These are phyloP conservation scores for Mercenaria mercenaria DNA, from an alignment of 1,140 invertebrate species.

Conservation along the genomic window DNA sequence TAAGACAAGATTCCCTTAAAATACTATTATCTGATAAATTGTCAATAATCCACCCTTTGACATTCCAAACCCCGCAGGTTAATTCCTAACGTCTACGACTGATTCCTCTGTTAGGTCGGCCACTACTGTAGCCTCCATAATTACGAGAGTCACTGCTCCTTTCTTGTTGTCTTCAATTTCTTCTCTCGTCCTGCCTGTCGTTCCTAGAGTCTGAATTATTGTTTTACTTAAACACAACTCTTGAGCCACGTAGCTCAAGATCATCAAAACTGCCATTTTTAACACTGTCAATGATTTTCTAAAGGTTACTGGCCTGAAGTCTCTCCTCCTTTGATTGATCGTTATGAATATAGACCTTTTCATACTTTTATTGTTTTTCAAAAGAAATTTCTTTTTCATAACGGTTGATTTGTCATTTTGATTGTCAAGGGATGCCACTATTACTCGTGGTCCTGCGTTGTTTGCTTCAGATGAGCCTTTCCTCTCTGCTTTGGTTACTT, in stretches of 20 bases:
- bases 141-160: background rate
- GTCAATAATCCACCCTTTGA: background rate
- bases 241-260: background rate
- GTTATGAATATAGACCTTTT: background rate
- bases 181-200: background rate
- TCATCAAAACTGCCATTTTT: background rate
- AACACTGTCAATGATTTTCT: background rate
- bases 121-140: background rate
- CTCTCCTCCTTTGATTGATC: background rate
- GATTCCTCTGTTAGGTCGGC: background rate
- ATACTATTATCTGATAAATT: constrained; percentile 19
- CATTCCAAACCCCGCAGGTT: constrained; percentile 38
- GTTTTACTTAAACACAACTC: background rate
- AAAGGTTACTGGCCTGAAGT: background rate
- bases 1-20: constrained; percentile 13
- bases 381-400: background rate
- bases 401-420: background rate
- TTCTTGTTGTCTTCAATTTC: background rate
- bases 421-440: background rate
- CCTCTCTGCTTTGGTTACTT: background rate
- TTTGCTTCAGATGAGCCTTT: background rate
- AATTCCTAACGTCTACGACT: background rate
- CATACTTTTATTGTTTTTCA: background rate
- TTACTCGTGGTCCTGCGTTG: background rate
- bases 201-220: background rate